Percentiles rank a stretch among this genome's conserved stretches.
These are phyloP conservation scores for Crotalus helleri DNA, from an alignment of 2,113 vertebrate genomes.

Conservation along the genomic window DNA sequence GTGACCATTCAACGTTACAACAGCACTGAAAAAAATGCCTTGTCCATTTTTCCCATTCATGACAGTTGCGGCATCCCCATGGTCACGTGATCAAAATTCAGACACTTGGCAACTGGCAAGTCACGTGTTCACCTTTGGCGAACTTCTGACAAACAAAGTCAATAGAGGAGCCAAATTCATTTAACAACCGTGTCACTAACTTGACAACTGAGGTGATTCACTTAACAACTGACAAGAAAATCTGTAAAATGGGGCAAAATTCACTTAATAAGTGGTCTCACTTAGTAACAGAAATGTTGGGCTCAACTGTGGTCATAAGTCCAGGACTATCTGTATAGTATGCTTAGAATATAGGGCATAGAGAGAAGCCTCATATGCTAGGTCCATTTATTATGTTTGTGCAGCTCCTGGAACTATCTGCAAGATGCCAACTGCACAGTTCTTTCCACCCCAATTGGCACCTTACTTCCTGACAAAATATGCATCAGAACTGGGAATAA, in stretches of 20 bases:
- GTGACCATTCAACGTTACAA: too few species aligned
- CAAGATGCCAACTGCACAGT: not conserved
- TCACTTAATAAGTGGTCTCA: not conserved
- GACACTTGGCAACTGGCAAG: too few species aligned
- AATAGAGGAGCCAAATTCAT: too few species aligned
- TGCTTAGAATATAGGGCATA: not conserved
- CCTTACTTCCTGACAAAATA: not conserved
- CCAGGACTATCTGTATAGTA: not conserved
- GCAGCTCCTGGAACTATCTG: not conserved
- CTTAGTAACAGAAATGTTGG: not conserved
- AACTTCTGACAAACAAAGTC: too few species aligned
- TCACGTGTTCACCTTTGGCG: too few species aligned
- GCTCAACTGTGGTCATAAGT: not conserved
- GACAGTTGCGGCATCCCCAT: too few species aligned
- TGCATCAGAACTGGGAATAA: not conserved
- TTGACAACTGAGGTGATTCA: too few species aligned
- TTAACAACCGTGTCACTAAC: too few species aligned
- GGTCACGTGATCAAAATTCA: too few species aligned
- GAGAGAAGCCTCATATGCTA: not conserved
- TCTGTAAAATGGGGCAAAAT: not conserved
- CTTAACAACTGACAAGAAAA: too few species aligned
- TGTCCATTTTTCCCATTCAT: too few species aligned
- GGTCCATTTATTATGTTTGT: not conserved
- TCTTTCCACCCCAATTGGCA: not conserved
- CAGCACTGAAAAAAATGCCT: too few species aligned